phyloP scores from a whole-genome alignment of 2,797 vertebrate species.

The Rhabdophis nuchalis region DNA sequence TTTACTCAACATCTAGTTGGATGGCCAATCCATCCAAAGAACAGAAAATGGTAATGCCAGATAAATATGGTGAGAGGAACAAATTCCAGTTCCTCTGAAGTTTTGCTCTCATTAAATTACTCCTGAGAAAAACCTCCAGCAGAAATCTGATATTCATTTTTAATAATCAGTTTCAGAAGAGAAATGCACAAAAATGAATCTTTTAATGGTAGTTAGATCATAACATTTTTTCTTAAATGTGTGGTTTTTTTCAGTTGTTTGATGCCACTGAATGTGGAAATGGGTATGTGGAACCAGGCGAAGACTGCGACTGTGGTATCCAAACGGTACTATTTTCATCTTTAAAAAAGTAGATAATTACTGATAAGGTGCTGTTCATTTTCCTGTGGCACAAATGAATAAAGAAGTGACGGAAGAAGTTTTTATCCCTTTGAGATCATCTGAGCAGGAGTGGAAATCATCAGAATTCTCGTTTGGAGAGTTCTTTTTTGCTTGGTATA shows the following conservation, averaged over 20 bases:
- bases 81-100: background rate
- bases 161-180: background rate
- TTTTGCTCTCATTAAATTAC: background rate
- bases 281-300: constrained; percentile 91
- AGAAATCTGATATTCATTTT: background rate
- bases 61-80: background rate
- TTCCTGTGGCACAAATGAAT: background rate
- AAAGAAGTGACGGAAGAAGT: background rate
- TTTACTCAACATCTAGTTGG: background rate
- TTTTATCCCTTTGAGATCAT: background rate
- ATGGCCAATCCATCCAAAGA: background rate
- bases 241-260: constrained; percentile 78
- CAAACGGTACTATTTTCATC: constrained; percentile 73
- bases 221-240: constrained; percentile 29
- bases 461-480: background rate
- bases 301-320: constrained; percentile 93
- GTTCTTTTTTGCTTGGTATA: background rate
- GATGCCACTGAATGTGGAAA: constrained; percentile 92
- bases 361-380: background rate
- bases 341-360: background rate
- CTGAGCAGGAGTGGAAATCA: background rate
- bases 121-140: background rate
- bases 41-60: background rate
- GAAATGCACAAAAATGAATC: background rate
- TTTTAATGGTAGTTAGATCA: background rate